These are phyloP conservation scores for Drosophila littoralis DNA, from an alignment of 1,140 invertebrate species.

Conservation along the genomic window DNA sequence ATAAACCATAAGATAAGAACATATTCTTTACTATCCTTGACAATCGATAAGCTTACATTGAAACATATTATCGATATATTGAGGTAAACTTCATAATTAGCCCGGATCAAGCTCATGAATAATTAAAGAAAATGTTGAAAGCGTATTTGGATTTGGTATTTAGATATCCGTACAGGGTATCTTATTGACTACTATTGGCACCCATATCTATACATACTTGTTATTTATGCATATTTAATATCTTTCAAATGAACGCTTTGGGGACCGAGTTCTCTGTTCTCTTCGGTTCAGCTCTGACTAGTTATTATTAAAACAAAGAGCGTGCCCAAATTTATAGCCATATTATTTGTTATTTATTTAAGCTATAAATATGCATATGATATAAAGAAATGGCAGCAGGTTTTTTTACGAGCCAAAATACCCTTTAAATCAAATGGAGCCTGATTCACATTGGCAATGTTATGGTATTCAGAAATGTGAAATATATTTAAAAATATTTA, in stretches of 20 bases:
- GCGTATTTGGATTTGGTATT: no score
- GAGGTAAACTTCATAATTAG: no score
- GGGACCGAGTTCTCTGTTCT: conserved; percentile 1
- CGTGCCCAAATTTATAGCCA: conserved; percentile 77
- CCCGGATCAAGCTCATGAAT: no score
- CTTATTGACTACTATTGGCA: background rate
- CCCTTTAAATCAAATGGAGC: background rate
- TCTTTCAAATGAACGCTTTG: conserved; percentile 41
- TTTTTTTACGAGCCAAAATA: conserved; percentile 58
- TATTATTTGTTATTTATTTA: conserved; percentile 83
- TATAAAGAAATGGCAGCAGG: conserved; percentile 71
- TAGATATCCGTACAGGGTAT: background rate
- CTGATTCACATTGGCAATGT: background rate
- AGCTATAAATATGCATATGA: conserved; percentile 81
- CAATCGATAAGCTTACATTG: no score
- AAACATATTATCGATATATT: no score
- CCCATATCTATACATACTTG: background rate
- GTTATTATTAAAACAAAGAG: conserved; percentile 77
- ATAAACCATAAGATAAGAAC: no score
- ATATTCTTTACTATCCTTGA: no score
- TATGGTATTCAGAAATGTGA: no score
- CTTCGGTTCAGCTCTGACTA: conserved; percentile 37
- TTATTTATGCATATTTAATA: conserved; percentile 82
- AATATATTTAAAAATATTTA: no score
- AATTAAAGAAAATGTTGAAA: no score